Conservation (phyloP, 2,113 vertebrate genomes). For the Pitta sordida region DNA sequence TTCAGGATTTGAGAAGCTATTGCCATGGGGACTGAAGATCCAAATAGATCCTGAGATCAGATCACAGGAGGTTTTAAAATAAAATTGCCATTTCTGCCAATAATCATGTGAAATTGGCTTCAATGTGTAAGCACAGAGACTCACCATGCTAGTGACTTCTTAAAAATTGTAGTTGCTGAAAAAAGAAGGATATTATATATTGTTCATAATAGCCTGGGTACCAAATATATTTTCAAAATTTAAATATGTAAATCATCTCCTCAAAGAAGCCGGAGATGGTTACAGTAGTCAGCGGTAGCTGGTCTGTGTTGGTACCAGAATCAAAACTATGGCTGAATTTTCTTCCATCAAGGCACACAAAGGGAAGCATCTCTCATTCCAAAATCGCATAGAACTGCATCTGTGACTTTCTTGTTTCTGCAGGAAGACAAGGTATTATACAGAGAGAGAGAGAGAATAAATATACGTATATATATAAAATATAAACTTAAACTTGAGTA, state of each 20-base stretch:
- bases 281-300: neutral
- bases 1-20: constrained; percentile 46
- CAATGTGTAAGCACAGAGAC: neutral
- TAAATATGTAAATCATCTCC: neutral
- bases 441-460: neutral
- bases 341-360: neutral
- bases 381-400: neutral
- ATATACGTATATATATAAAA: neutral
- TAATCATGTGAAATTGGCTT: neutral
- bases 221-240: neutral
- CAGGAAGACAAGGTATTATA: neutral
- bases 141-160: neutral
- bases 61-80: constrained; percentile 49
- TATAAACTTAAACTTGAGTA: neutral
- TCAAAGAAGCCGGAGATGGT: neutral
- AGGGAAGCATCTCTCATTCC: neutral
- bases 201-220: neutral
- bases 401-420: neutral
- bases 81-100: constrained; percentile 18
- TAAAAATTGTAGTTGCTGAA: neutral
- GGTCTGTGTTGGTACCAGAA: neutral
- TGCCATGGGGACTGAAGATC: constrained; percentile 61
- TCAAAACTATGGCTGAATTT: neutral
- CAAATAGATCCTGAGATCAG: constrained; percentile 56
- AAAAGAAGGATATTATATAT: neutral